A percentile compares a stretch with the other conserved stretches of the same genome.
Evolutionary conservation across 2,113 vertebrate species (phyloP).

Genomic region (Equus przewalskii): DNA sequence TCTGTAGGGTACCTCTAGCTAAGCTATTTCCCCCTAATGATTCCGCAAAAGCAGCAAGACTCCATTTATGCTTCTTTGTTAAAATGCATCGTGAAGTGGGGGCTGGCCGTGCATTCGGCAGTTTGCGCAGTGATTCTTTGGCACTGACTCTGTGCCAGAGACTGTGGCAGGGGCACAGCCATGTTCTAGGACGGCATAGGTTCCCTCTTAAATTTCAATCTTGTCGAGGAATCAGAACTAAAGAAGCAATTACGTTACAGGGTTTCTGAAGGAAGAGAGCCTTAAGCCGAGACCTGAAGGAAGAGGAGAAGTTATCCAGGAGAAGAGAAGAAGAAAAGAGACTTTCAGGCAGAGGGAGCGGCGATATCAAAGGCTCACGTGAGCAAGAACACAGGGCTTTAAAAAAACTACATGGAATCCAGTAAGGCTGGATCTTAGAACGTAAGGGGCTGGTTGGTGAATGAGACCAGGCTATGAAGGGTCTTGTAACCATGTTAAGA

Average conservation of each 20-base stretch:
- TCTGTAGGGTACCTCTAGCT: background rate
- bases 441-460: background rate
- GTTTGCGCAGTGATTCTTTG: background rate
- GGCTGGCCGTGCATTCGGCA: background rate
- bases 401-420: background rate
- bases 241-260: background rate
- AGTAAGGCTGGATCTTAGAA: background rate
- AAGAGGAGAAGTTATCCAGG: background rate
- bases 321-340: background rate
- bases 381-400: background rate
- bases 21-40: background rate
- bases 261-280: constrained; percentile 23
- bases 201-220: background rate
- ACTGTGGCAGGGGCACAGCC: background rate
- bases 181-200: background rate
- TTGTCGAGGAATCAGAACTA: background rate
- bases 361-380: background rate
- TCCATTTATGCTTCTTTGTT: background rate
- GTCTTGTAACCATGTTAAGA: background rate
- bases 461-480: background rate
- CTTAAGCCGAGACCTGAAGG: background rate
- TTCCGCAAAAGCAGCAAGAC: background rate
- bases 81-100: background rate
- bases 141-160: background rate
- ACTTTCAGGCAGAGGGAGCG: background rate